phyloP scores from a whole-genome alignment of 2,888 invertebrate species.

The Mimas tiliae region DNA sequence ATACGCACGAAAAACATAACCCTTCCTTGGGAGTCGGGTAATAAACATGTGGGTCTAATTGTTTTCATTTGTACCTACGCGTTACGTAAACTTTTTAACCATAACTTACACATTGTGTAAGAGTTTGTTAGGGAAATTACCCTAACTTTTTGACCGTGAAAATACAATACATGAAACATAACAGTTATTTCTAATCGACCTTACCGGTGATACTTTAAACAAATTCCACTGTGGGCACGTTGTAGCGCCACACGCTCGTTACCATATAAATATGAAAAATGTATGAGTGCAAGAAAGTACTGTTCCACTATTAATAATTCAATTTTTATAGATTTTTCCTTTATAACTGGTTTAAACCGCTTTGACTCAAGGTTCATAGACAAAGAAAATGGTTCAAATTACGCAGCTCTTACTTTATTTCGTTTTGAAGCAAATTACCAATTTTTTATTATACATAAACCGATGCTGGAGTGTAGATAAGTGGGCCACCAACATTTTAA shows the following conservation, averaged over 20 bases:
- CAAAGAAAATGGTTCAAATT: too few relatives aligned
- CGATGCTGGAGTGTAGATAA: too few relatives aligned
- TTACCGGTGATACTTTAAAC: slow-evolving; percentile 7
- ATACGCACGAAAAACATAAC: too few relatives aligned
- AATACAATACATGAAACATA: slow-evolving; percentile 12
- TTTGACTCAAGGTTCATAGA: too few relatives aligned
- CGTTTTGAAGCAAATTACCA: too few relatives aligned
- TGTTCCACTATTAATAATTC: neutral
- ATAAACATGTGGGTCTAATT: too few relatives aligned
- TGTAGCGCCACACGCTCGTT: neutral
- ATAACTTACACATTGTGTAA: slow-evolving; percentile 14
- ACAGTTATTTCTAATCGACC: slow-evolving; percentile 1
- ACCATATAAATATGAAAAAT: neutral
- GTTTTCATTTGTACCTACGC: too few relatives aligned
- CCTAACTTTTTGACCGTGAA: slow-evolving; percentile 12
- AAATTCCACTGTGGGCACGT: slow-evolving; percentile 2
- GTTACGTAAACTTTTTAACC: neutral
- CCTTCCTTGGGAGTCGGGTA: too few relatives aligned
- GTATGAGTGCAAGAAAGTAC: neutral
- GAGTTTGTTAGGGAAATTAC: neutral
- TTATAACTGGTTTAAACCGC: too few relatives aligned
- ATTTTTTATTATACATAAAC: too few relatives aligned
- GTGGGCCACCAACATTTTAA: too few relatives aligned
- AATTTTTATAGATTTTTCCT: neutral
- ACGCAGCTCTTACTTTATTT: too few relatives aligned